Conservation (phyloP, 2,113 vertebrate genomes). For the Onychostoma macrolepis region DNA sequence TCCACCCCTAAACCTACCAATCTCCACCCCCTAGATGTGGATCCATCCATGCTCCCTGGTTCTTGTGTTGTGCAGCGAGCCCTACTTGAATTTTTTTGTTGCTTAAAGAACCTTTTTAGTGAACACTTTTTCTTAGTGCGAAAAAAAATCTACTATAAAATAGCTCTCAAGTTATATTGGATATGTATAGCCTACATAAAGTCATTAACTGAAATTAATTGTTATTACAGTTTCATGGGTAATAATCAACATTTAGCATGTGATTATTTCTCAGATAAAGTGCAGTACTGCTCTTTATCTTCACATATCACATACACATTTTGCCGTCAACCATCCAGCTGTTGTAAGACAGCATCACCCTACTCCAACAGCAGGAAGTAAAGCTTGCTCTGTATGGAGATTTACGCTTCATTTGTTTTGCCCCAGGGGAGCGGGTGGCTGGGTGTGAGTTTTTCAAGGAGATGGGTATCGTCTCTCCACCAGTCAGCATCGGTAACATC, state of each 20-base stretch:
- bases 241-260: not conserved
- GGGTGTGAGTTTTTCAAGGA: constrained; percentile 11
- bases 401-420: constrained; percentile 8
- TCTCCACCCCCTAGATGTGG: too few relatives aligned
- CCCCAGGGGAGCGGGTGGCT: not conserved
- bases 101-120: too few relatives aligned
- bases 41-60: too few relatives aligned
- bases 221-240: not conserved
- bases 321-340: not conserved
- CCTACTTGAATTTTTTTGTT: too few relatives aligned
- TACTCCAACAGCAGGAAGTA: not conserved
- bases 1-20: too few relatives aligned
- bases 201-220: not conserved
- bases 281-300: too few relatives aligned
- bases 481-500: constrained; percentile 27
- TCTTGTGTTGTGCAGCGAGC: too few relatives aligned
- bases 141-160: not conserved
- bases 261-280: too few relatives aligned
- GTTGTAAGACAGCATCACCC: not conserved
- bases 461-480: constrained; percentile 10
- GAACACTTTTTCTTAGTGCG: too few relatives aligned
- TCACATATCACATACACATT: not conserved
- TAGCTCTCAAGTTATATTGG: not conserved
- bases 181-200: not conserved
- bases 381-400: not conserved